phyloP scores from a whole-genome alignment of 2,113 vertebrate species.

The Hydrolagus affinis region DNA sequence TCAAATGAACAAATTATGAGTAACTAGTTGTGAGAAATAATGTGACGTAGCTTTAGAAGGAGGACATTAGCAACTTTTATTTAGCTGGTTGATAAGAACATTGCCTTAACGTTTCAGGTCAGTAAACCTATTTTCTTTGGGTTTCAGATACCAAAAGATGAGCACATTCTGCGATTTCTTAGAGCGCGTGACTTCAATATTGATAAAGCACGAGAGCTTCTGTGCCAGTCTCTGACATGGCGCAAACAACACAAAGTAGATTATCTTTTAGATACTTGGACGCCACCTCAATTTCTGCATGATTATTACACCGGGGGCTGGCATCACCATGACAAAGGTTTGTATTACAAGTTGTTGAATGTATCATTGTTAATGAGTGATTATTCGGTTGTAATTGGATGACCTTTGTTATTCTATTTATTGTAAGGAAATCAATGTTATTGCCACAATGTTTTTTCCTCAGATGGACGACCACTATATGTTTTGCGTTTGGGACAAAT shows the following conservation, averaged over 20 bases:
- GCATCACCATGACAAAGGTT: slow-evolving; percentile 92
- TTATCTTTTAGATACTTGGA: slow-evolving; percentile 84
- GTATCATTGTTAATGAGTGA: too few relatives aligned
- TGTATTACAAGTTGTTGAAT: too few relatives aligned
- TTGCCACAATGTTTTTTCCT: slow-evolving; percentile 24
- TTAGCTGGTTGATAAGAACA: neutral
- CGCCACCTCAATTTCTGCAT: slow-evolving; percentile 73
- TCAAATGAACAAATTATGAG: neutral
- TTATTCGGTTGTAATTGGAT: neutral
- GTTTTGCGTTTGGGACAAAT: slow-evolving; percentile 88
- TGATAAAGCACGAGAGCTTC: slow-evolving; percentile 79
- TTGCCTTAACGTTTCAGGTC: neutral
- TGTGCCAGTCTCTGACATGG: slow-evolving; percentile 89
- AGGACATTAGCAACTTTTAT: neutral
- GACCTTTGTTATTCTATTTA: neutral
- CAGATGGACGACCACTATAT: slow-evolving; percentile 87
- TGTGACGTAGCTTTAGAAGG: neutral
- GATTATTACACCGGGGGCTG: slow-evolving; percentile 87
- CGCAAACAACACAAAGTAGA: slow-evolving; percentile 92
- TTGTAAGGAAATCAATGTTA: neutral
- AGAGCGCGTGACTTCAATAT: slow-evolving; percentile 84
- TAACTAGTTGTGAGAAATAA: neutral
- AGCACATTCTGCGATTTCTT: slow-evolving; percentile 89
- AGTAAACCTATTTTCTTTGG: neutral
- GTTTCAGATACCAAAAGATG: slow-evolving; percentile 83